phyloP scores from a whole-genome alignment of 2,888 invertebrate species.

The Nomada flava region DNA sequence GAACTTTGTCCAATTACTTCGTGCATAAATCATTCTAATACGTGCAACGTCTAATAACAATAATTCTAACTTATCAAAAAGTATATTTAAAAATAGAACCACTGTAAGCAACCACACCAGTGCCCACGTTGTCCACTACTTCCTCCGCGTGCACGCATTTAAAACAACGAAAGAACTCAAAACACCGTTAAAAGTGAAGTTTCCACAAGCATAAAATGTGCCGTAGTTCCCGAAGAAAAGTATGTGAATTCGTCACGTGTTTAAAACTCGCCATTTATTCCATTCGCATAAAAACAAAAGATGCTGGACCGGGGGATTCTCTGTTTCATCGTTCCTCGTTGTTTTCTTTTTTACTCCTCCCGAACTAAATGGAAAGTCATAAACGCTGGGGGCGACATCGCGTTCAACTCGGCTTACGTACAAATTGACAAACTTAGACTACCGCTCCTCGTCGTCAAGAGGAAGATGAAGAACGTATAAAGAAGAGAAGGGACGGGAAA shows the following conservation, averaged over 20 bases:
- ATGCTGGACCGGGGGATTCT: neutral
- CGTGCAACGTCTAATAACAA: too few relatives aligned
- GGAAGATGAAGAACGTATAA: neutral
- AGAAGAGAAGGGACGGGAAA: neutral
- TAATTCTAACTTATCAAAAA: neutral
- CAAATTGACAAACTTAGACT: neutral
- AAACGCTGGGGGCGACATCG: neutral
- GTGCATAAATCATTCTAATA: too few relatives aligned
- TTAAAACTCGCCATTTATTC: too few relatives aligned
- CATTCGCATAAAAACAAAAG: neutral
- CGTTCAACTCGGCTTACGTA: neutral
- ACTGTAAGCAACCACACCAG: neutral
- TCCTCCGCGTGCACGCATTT: too few relatives aligned
- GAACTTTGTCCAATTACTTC: too few relatives aligned
- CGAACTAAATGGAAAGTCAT: neutral
- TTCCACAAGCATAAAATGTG: neutral
- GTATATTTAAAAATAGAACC: neutral
- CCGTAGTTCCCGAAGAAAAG: too few relatives aligned
- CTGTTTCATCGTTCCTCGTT: too few relatives aligned
- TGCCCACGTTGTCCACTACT: neutral
- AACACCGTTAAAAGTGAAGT: neutral
- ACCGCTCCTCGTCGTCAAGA: neutral
- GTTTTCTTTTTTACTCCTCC: neutral
- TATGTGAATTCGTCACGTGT: too few relatives aligned
- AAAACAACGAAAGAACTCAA: neutral